Percentiles rank a stretch among this genome's conserved stretches.
Conservation (phyloP, 2,113 vertebrate genomes). For the Prolemur simus region DNA sequence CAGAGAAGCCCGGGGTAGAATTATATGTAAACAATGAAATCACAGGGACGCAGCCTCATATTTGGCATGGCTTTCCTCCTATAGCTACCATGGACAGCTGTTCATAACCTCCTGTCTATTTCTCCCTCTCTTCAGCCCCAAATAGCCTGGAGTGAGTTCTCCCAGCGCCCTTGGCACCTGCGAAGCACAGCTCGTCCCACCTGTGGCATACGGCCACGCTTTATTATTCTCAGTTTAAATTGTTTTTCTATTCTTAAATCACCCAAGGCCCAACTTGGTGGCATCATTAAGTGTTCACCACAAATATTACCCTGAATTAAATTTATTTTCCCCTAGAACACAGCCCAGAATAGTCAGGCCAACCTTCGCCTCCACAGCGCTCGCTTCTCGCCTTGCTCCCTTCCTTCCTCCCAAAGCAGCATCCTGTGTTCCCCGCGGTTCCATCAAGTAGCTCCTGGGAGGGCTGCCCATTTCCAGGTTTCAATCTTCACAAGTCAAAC, state of each 20-base stretch:
- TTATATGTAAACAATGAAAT: not conserved
- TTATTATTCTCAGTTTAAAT: not conserved
- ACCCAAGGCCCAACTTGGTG: not conserved
- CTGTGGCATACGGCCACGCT: not conserved
- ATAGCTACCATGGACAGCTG: not conserved
- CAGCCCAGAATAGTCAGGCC: not conserved
- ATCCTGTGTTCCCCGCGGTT: not conserved
- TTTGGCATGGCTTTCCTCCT: not conserved
- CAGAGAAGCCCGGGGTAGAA: not conserved
- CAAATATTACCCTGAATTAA: not conserved
- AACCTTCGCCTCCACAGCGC: rapidly evolving
- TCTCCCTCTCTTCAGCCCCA: not conserved
- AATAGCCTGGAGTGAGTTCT: not conserved
- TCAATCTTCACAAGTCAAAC: not conserved
- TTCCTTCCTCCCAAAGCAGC: not conserved
- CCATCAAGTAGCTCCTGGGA: not conserved
- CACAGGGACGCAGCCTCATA: not conserved
- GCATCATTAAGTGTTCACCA: not conserved
- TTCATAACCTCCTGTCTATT: not conserved
- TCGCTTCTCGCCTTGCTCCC: rapidly evolving
- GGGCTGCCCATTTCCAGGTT: not conserved
- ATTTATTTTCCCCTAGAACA: not conserved
- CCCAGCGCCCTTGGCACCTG: not conserved
- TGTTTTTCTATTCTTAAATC: conserved; percentile 12
- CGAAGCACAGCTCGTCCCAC: not conserved